Evolutionary conservation across 2,888 invertebrate species (phyloP).

Genomic region (Andricus curvator): DNA sequence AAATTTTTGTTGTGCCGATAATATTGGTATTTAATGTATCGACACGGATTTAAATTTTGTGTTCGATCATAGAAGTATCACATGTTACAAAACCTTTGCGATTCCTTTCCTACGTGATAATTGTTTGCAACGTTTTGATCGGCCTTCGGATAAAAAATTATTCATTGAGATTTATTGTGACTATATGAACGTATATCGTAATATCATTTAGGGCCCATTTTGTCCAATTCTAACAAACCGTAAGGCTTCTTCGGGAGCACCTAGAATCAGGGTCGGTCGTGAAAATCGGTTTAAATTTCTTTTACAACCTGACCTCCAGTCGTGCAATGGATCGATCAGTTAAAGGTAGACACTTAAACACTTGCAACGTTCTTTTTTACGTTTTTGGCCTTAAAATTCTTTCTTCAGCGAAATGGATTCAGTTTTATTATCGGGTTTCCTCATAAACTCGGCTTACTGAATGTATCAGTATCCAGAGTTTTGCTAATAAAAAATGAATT

Average conservation of each 20-base stretch:
- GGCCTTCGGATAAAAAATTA: not conserved
- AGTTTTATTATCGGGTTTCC: constrained; percentile 16
- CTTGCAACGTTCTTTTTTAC: constrained; percentile 45
- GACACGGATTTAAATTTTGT: too few relatives aligned
- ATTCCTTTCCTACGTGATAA: too few relatives aligned
- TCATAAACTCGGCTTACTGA: not conserved
- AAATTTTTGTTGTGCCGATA: too few relatives aligned
- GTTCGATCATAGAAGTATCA: too few relatives aligned
- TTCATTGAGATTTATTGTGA: not conserved
- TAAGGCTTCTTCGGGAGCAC: constrained; percentile 58
- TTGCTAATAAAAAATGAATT: constrained; percentile 11
- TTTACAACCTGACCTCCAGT: constrained; percentile 61
- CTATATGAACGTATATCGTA: not conserved
- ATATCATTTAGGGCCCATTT: not conserved
- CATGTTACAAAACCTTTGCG: too few relatives aligned
- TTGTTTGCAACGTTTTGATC: too few relatives aligned
- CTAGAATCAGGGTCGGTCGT: constrained; percentile 60
- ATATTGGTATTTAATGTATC: too few relatives aligned
- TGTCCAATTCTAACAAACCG: constrained; percentile 38
- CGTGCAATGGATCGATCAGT: constrained; percentile 56
- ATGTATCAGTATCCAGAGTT: not conserved
- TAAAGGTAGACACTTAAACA: constrained; percentile 51
- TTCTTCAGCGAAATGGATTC: constrained; percentile 47
- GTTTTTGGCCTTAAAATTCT: constrained; percentile 53
- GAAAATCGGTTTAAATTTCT: constrained; percentile 64